Conservation (phyloP, 2,797 vertebrate genomes). For the Sternarchorhynchus goeldii region DNA sequence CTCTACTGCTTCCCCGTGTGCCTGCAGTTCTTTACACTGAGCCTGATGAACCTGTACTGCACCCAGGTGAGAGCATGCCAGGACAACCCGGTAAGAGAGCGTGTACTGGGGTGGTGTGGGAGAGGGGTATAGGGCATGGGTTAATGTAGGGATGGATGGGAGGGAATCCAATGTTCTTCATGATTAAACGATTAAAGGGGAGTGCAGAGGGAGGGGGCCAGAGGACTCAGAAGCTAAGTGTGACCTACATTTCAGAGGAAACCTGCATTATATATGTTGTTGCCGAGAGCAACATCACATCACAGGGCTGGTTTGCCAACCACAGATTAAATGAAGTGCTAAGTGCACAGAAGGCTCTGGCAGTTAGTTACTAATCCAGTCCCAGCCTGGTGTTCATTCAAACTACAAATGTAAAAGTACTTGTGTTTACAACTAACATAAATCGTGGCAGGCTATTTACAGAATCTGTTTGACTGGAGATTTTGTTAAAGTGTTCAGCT, state of each 20-base stretch:
- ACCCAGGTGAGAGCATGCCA: constrained; percentile 81
- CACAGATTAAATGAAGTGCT: neutral
- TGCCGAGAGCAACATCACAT: neutral
- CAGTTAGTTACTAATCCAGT: neutral
- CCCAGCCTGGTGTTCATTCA: neutral
- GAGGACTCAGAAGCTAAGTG: constrained; percentile 11
- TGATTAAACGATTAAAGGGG: too few species aligned
- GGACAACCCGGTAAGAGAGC: neutral
- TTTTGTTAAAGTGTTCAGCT: too few species aligned
- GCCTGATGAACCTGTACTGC: constrained; percentile 96
- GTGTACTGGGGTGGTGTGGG: neutral
- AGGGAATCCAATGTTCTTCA: constrained; percentile 8
- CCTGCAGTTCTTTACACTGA: constrained; percentile 97
- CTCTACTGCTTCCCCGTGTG: constrained; percentile 97
- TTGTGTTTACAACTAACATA: neutral
- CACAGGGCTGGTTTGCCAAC: neutral
- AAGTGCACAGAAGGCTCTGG: neutral
- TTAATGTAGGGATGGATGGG: neutral
- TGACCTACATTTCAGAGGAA: constrained; percentile 45
- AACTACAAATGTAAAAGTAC: neutral
- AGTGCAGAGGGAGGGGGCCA: too few species aligned
- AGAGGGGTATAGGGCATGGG: neutral
- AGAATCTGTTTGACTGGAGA: too few species aligned
- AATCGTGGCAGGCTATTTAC: neutral
- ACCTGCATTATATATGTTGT: constrained; percentile 32